phyloP scores from a whole-genome alignment of 2,797 vertebrate genomes.

The Notamacropus eugenii region DNA sequence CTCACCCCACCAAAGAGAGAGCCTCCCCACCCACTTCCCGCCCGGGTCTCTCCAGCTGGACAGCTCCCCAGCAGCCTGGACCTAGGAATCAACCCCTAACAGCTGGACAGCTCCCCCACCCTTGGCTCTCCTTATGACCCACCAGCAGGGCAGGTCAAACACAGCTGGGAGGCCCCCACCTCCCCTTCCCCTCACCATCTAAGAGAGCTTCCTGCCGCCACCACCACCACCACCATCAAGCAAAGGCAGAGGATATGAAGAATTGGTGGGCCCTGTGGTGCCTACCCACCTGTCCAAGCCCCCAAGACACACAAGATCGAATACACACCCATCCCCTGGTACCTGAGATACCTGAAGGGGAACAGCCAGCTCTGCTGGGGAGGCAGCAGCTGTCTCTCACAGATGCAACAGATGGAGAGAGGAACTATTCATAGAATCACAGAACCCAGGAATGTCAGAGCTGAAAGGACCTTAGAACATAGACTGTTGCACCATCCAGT shows the following conservation, averaged over 20 bases:
- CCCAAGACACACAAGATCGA: neutral
- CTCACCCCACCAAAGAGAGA: neutral
- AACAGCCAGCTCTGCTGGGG: conserved; percentile 25
- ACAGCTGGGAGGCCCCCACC: neutral
- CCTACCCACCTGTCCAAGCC: neutral
- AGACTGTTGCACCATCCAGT: neutral
- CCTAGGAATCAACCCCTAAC: neutral
- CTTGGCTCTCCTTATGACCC: neutral
- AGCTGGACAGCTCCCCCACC: neutral
- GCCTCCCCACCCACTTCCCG: neutral
- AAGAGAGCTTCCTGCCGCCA: neutral
- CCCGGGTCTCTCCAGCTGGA: neutral
- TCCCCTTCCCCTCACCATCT: neutral
- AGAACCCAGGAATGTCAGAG: neutral
- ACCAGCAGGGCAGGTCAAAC: neutral
- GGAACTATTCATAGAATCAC: neutral
- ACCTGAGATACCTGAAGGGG: neutral
- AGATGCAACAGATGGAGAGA: neutral
- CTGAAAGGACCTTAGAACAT: conserved; percentile 2
- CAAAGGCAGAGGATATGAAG: neutral
- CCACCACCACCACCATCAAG: neutral
- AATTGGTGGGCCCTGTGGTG: neutral
- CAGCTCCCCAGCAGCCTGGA: too few relatives aligned
- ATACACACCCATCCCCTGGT: neutral
- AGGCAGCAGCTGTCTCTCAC: neutral